Evolutionary conservation across 2,113 vertebrate genomes (phyloP).

Genomic region (Alosa alosa): DNA sequence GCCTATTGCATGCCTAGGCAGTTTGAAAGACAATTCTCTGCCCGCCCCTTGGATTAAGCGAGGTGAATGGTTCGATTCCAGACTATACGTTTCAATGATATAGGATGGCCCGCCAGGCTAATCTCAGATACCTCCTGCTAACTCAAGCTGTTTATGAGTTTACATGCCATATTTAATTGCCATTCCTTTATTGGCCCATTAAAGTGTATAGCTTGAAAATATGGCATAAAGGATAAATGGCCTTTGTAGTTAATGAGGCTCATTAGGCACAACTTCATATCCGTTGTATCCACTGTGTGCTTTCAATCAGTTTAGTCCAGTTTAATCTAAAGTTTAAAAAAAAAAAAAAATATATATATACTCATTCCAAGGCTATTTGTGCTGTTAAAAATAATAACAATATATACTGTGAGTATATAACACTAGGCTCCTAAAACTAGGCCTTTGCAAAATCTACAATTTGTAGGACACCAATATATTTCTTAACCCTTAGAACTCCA

Average conservation of each 20-base stretch:
- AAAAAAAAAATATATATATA: too few species aligned
- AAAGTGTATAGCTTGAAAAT: background rate
- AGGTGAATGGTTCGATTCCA: too few species aligned
- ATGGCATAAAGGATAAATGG: background rate
- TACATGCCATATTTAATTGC: background rate
- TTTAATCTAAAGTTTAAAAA: background rate
- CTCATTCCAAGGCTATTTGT: background rate
- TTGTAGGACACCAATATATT: too few species aligned
- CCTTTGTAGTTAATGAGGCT: background rate
- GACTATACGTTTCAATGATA: too few species aligned
- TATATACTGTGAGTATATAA: too few species aligned
- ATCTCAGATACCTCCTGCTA: background rate
- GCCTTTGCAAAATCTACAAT: too few species aligned
- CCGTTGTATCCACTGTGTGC: background rate
- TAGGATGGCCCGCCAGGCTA: too few species aligned
- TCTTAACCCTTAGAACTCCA: too few species aligned
- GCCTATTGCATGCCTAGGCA: too few species aligned
- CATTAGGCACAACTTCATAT: background rate
- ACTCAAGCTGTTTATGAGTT: background rate
- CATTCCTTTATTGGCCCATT: background rate
- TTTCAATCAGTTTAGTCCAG: background rate
- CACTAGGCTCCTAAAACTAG: too few species aligned
- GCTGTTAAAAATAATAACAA: background rate
- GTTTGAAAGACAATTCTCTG: too few species aligned
- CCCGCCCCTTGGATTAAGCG: too few species aligned